Percentiles rank a stretch among this genome's conserved stretches.
Evolutionary conservation across 2,113 vertebrate genomes (phyloP).

Genomic region (Plectropomus leopardus): DNA sequence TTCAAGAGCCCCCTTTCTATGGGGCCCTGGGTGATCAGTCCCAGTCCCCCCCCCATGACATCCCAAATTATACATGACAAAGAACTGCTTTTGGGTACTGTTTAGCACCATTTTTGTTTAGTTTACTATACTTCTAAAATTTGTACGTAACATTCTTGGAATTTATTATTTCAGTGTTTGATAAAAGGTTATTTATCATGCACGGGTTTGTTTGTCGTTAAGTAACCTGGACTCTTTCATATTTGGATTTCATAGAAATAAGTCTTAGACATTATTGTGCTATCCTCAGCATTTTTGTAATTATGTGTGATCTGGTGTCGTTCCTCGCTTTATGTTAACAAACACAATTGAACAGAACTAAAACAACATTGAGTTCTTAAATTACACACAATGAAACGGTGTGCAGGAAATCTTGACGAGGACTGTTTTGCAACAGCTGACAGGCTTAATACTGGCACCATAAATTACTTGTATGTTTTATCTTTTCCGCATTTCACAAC

Average conservation of each 20-base stretch:
- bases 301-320: background rate
- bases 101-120: too few relatives aligned
- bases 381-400: background rate
- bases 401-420: background rate
- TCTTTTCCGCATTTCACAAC: slow-evolving; percentile 38
- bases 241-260: background rate
- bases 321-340: too few relatives aligned
- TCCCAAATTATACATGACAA: too few relatives aligned
- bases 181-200: too few relatives aligned
- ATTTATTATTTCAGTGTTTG: background rate
- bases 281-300: background rate
- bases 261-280: background rate
- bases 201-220: background rate
- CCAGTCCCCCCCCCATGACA: too few relatives aligned
- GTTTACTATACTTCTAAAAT: too few relatives aligned
- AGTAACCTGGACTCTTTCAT: background rate
- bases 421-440: slow-evolving; percentile 20
- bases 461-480: slow-evolving; percentile 54
- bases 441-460: slow-evolving; percentile 25
- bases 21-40: too few relatives aligned
- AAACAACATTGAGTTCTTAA: background rate
- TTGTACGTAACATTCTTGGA: background rate
- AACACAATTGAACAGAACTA: background rate
- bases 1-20: too few relatives aligned
- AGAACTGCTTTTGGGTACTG: too few relatives aligned